These are phyloP conservation scores for Subanguina moxae DNA, from an alignment of 1,140 invertebrate species.

Conservation along the genomic window DNA sequence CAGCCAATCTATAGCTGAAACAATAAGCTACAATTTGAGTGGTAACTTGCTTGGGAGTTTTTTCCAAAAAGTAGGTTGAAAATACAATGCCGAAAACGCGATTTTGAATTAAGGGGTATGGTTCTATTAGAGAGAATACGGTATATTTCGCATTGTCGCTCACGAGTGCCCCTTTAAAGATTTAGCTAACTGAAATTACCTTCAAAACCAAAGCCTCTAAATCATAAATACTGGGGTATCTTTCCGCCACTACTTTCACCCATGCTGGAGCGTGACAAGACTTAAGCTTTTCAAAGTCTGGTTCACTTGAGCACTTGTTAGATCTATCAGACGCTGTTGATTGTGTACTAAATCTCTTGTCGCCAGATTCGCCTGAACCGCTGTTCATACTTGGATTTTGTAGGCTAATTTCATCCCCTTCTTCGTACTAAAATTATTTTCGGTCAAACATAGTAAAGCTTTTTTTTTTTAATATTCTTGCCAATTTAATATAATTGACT, in stretches of 20 bases:
- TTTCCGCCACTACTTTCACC: conserved; percentile 38
- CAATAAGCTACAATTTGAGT: no score
- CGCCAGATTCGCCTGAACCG: conserved; percentile 14
- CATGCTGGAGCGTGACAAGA: conserved; percentile 15
- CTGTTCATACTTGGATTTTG: conserved; percentile 26
- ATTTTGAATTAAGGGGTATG: no score
- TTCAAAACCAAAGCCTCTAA: conserved; percentile 35
- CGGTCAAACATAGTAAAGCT: conserved; percentile 3
- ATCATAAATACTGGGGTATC: conserved; percentile 46
- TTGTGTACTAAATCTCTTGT: conserved; percentile 37
- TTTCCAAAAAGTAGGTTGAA: no score
- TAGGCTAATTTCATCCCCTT: conserved; percentile 30
- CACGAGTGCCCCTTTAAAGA: no score
- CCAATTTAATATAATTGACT: conserved; percentile 76
- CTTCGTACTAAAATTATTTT: conserved; percentile 33
- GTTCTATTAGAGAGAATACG: no score
- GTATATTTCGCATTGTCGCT: no score
- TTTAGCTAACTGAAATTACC: conserved; percentile 14
- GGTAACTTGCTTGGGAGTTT: no score
- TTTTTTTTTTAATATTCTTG: conserved; percentile 21
- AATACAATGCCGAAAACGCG: no score
- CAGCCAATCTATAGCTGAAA: no score
- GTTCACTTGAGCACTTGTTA: conserved; percentile 2
- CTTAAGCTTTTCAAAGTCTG: conserved; percentile 8
- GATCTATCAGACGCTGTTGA: conserved; percentile 18